Base-by-base conservation (phyloP, 2,113 vertebrate genomes). In the Ranitomeya imitator region DNA sequence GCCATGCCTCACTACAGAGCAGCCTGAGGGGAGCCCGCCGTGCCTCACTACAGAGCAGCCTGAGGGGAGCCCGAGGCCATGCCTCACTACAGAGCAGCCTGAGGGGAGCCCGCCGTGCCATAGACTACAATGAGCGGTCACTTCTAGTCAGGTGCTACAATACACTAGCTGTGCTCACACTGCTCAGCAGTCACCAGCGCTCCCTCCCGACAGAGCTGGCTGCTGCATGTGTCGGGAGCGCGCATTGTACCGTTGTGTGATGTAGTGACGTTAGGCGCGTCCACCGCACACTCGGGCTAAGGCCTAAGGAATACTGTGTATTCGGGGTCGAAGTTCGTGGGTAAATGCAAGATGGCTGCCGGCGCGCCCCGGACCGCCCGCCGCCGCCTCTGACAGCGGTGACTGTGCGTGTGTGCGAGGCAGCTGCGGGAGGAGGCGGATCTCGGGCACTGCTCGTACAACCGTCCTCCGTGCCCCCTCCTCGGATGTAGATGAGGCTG, bases 401-500 rank as follows among this genome's bases (percentile, higher is more conserved):
- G 59, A 65, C 82, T 78, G 73, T 67, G 54, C 13, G 63, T 78
- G 65, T 18, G 37, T 67, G 55, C 63, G 45, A 55, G 61, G 85
- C 91, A 90, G 91, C 60, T 74, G 86, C 1, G 87, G 73, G 55
- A 67, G 71, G 79, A 88, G 26, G 82, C 67, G 45, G 84, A 55
- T 45, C 57, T 7, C 63, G 26, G 65, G 54, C 63, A 59, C 23
- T 52, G 57, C 79, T 37, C 4, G 45, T 81, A 45, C 59, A 18
- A 15, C 60, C 31, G 16, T 52, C 14, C 16, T 54, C 12, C 9
- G 61, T 9, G 73, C 52, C 21, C 74, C 19, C 31, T 54, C 73
- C 60, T 63, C 76, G 63, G 57, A 74, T 26, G 65, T 74, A 85
- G 14, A 79, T 65, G 57, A 86, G 85, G 31, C 54, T 21, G 61